A percentile compares a stretch with the other conserved stretches of the same genome.
phyloP scores from a whole-genome alignment of 2,113 vertebrate species.

The Anthoscopus minutus region DNA sequence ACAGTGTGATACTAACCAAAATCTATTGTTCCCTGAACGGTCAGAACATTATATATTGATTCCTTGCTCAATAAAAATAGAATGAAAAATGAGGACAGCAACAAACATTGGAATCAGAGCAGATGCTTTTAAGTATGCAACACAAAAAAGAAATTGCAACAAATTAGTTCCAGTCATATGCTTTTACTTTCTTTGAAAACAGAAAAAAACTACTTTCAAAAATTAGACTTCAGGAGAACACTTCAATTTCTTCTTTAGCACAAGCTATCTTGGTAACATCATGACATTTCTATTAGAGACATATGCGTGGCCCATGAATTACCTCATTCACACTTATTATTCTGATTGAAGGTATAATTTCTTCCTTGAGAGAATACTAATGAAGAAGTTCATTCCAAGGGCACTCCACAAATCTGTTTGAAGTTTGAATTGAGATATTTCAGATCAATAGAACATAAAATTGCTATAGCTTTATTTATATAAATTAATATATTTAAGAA shows the following conservation, averaged over 20 bases:
- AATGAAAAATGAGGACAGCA: background rate
- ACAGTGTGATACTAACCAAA: background rate
- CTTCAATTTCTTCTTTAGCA: background rate
- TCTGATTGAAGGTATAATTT: background rate
- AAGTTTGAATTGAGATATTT: background rate
- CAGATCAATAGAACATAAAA: background rate
- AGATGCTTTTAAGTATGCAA: background rate
- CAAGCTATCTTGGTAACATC: background rate
- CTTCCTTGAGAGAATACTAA: background rate
- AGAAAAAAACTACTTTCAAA: background rate
- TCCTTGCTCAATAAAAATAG: background rate
- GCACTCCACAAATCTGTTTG: background rate
- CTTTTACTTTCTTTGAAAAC: background rate
- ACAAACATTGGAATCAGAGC: background rate
- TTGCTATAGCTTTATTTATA: background rate
- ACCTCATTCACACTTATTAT: background rate
- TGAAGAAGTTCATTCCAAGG: background rate
- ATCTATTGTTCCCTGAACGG: background rate
- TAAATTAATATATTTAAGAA: background rate
- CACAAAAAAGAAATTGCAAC: background rate
- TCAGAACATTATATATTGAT: background rate
- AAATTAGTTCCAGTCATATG: background rate
- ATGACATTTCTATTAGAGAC: background rate
- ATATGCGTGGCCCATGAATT: background rate
- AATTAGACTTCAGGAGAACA: background rate